A percentile compares a stretch with the other conserved stretches of the same genome.
These are phyloP conservation scores for Dendrolimus houi DNA, from an alignment of 2,888 invertebrate genomes.

Conservation along the genomic window DNA sequence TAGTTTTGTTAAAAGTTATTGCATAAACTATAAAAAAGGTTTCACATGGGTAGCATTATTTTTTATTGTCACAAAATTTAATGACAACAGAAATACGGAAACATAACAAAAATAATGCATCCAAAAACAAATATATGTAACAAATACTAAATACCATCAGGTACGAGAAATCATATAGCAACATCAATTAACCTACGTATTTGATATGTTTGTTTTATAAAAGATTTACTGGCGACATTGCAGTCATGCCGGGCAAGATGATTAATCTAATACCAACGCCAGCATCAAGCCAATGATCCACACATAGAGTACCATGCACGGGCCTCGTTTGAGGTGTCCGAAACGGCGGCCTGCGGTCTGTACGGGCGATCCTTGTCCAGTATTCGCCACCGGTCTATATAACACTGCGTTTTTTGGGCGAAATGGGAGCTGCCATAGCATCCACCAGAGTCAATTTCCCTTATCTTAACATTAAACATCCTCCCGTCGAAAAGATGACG, in stretches of 20 bases:
- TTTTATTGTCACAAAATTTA: too few relatives aligned
- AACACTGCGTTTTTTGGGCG: slow-evolving; percentile 56
- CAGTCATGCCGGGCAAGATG: slow-evolving; percentile 55
- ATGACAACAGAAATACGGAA: too few relatives aligned
- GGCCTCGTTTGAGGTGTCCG: slow-evolving; percentile 1
- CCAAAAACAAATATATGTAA: slow-evolving; percentile 14
- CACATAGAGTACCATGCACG: slow-evolving; percentile 29
- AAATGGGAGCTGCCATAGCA: slow-evolving; percentile 49
- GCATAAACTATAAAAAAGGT: too few relatives aligned
- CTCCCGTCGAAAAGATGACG: slow-evolving; percentile 64
- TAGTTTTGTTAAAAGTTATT: too few relatives aligned
- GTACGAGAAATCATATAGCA: slow-evolving; percentile 17
- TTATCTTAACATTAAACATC: slow-evolving; percentile 68
- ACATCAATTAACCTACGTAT: slow-evolving; percentile 40
- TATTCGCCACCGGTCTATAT: slow-evolving; percentile 43
- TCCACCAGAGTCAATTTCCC: slow-evolving; percentile 74
- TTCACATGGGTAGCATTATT: too few relatives aligned
- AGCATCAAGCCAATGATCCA: slow-evolving; percentile 25
- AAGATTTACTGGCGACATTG: slow-evolving; percentile 28
- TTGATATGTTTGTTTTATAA: slow-evolving; percentile 67
- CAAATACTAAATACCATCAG: slow-evolving; percentile 39
- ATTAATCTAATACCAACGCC: slow-evolving; percentile 31
- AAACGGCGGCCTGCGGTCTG: slow-evolving; percentile 24
- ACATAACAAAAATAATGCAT: background rate
- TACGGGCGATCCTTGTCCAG: slow-evolving; percentile 10